Conservation (phyloP, 1,140 invertebrate species). For the Drosophila subobscura region DNA sequence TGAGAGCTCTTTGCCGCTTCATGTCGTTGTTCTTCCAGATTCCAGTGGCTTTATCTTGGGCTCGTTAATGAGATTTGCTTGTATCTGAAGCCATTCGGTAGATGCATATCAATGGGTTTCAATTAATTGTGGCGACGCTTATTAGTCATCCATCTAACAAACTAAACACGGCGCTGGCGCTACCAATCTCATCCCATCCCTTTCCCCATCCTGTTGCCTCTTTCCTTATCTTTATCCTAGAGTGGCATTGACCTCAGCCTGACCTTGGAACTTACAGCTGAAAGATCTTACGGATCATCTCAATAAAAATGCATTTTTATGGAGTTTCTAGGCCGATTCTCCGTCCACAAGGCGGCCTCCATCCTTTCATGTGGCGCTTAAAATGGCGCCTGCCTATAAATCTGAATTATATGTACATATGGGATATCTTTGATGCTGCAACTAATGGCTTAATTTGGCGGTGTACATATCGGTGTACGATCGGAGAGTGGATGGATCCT, state of each 20-base stretch:
- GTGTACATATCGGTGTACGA: conserved; percentile 37
- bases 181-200: conserved; percentile 8
- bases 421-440: conserved; percentile 1
- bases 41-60: conserved; percentile 80
- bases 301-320: conserved; percentile 53
- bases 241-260: conserved; percentile 40
- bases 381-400: conserved; percentile 57
- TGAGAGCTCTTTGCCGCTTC: conserved; percentile 24
- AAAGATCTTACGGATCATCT: conserved; percentile 24
- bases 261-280: conserved; percentile 28
- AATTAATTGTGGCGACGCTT: conserved; percentile 82
- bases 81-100: conserved; percentile 80
- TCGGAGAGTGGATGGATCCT: conserved; percentile 6
- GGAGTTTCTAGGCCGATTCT: conserved; percentile 28
- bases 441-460: conserved; percentile 48
- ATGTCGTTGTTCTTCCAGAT: conserved; percentile 51
- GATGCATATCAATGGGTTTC: conserved; percentile 80
- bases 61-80: conserved; percentile 82
- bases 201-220: neutral
- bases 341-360: conserved; percentile 28
- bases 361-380: conserved; percentile 68
- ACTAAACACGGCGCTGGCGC: conserved; percentile 66
- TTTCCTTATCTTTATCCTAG: conserved; percentile 20
- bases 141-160: conserved; percentile 81
- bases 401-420: conserved; percentile 28